Conservation (phyloP, 2,888 invertebrate species). For the Alentia gelatinosa region DNA sequence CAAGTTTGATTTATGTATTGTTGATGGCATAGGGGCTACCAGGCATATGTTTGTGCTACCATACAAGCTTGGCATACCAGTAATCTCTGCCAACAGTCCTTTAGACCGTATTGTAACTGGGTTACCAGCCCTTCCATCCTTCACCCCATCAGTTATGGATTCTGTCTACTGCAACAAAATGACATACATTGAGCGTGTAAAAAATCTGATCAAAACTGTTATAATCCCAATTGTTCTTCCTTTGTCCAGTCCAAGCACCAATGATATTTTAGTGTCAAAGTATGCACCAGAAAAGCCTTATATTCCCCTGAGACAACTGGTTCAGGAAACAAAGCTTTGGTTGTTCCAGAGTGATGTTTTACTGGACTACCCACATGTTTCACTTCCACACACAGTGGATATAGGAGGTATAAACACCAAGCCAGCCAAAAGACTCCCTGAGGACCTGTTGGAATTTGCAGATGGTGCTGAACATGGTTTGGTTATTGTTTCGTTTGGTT, state of each 20-base stretch:
- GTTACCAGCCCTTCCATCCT: background rate
- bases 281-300: slow-evolving; percentile 18
- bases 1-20: background rate
- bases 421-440: background rate
- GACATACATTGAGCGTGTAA: background rate
- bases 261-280: background rate
- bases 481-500: slow-evolving; percentile 43
- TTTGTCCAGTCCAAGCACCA: background rate
- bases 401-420: slow-evolving; percentile 11
- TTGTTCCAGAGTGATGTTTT: background rate
- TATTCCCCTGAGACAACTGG: background rate
- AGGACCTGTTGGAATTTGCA: background rate
- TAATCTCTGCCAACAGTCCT: background rate
- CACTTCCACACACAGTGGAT: background rate
- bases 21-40: background rate
- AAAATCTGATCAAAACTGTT: background rate
- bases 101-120: background rate
- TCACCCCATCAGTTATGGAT: background rate
- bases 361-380: background rate
- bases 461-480: background rate
- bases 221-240: background rate
- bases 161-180: background rate
- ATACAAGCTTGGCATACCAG: background rate
- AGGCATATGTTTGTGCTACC: background rate
- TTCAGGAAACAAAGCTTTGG: background rate